A percentile compares a stretch with the other conserved stretches of the same genome.
These are phyloP conservation scores for Microchrysa polita DNA, from an alignment of 2,888 invertebrate genomes.

Conservation along the genomic window DNA sequence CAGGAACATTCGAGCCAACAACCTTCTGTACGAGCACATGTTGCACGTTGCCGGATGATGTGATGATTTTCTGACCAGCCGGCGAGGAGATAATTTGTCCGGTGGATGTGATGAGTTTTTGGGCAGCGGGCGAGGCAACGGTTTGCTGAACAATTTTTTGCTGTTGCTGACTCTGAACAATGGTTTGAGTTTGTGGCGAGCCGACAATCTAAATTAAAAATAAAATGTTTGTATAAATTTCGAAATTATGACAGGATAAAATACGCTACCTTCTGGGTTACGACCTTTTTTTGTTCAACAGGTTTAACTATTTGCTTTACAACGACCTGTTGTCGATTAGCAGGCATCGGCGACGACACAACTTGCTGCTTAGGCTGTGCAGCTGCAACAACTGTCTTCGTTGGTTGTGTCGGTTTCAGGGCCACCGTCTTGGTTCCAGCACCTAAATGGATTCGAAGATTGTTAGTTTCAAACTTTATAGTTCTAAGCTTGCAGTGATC, in stretches of 20 bases:
- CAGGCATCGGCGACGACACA: slow-evolving; percentile 37
- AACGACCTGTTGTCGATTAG: slow-evolving; percentile 48
- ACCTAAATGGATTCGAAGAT: slow-evolving; percentile 40
- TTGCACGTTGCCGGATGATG: slow-evolving; percentile 57
- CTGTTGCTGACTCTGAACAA: slow-evolving; percentile 28
- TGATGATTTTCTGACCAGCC: slow-evolving; percentile 50
- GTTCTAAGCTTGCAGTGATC: too few species aligned
- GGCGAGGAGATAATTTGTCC: slow-evolving; percentile 51
- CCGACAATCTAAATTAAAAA: slow-evolving; percentile 25
- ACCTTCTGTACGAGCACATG: slow-evolving; percentile 63
- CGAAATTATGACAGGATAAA: background rate
- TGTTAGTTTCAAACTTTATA: slow-evolving; percentile 18
- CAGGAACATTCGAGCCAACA: slow-evolving; percentile 61
- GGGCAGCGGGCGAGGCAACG: slow-evolving; percentile 28
- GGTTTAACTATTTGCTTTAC: slow-evolving; percentile 52
- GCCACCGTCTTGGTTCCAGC: slow-evolving; percentile 49
- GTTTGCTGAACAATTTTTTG: slow-evolving; percentile 33
- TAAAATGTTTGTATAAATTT: background rate
- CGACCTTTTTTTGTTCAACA: slow-evolving; percentile 50
- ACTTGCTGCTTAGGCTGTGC: slow-evolving; percentile 39
- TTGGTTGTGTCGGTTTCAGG: slow-evolving; percentile 45
- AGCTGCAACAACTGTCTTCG: slow-evolving; percentile 41
- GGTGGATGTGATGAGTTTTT: slow-evolving; percentile 49
- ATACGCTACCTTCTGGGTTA: slow-evolving; percentile 56
- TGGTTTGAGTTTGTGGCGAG: slow-evolving; percentile 21